phyloP scores from a whole-genome alignment of 1,140 invertebrate genomes.

The Drosophila auraria region DNA sequence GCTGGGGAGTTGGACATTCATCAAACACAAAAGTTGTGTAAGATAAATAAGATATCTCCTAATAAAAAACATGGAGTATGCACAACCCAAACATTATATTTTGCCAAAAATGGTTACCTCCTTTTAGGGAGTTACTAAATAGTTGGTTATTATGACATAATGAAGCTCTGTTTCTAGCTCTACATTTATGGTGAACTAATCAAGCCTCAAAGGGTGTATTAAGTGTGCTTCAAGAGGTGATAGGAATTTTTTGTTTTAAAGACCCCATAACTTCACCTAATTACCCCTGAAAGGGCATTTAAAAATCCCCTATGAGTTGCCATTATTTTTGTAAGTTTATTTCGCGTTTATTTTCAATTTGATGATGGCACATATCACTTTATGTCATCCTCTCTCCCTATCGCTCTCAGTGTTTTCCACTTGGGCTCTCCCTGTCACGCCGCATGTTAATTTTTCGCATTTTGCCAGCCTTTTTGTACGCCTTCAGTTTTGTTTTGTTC shows the following conservation, averaged over 20 bases:
- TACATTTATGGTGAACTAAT: neutral
- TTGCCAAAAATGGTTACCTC: neutral
- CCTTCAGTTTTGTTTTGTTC: conserved; percentile 66
- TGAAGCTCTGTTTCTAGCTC: neutral
- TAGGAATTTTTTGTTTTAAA: neutral
- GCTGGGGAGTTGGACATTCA: neutral
- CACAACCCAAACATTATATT: neutral
- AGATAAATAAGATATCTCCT: conserved; percentile 3
- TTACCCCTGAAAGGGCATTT: conserved; percentile 48
- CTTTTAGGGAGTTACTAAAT: conserved; percentile 1
- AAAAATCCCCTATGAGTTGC: conserved; percentile 4
- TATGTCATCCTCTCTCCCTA: conserved; percentile 30
- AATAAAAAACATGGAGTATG: neutral
- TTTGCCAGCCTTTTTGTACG: conserved; percentile 13
- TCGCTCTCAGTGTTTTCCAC: conserved; percentile 6
- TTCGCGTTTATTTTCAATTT: conserved; percentile 55
- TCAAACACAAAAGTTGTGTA: neutral
- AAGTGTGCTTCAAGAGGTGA: neutral
- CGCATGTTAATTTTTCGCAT: conserved; percentile 45
- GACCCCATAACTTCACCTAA: conserved; percentile 3
- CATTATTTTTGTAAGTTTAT: conserved; percentile 17
- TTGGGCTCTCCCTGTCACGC: neutral
- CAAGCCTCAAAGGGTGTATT: neutral
- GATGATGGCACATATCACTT: conserved; percentile 56
- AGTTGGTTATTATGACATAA: conserved; percentile 7